Base-by-base conservation (phyloP, 2,888 invertebrate species). In the Trypoxylon attenuatum region DNA sequence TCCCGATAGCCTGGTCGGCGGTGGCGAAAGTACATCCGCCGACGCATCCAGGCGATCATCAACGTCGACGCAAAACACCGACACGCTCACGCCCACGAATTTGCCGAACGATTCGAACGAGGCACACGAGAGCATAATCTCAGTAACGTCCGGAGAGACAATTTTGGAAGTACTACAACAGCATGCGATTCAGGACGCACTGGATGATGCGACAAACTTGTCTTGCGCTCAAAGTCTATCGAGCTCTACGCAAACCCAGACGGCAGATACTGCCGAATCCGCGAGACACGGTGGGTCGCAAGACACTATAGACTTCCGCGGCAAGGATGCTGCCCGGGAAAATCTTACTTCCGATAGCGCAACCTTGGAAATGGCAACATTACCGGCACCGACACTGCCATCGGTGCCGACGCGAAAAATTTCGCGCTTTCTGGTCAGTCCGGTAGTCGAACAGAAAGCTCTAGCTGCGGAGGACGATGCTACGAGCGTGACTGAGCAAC, bases 371-470 rank as follows among this genome's bases (percentile, higher is more conserved):
- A 38, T 63, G 18, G 45, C 67, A 5, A 80, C 78, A 29, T 55
- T 79, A 15, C 33, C 13, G 10, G 60, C 74, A 1, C 68, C 89
- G 5, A 91, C 80, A 10, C 76, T 91, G 75, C 68, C 89, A 5
- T 91, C 80, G 8, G 76, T 91, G 75, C 89, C 90, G 42, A 88
- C 89, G 21, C 88, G 94, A 61, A 94, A 94, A 85, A 93, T 94
- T 77, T 94, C 94, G 23, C 89, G 94, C 58, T 95, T 95, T 87
- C 90, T 94, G 83, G 94, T 95, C 75, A 94, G 94, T 85, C 94
- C 94, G 18, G 94, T 94, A 1, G 89, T 93, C 25, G 92, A 92
- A 80, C 90, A 88, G 71, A 84, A 89, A 54, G 41, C 53, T 29
- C 53, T 71, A 16, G 4, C 10, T n/a, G 57, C 45, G 6, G 74